These are phyloP conservation scores for Apteryx mantelli DNA, from an alignment of 2,113 vertebrate species.

Conservation along the genomic window DNA sequence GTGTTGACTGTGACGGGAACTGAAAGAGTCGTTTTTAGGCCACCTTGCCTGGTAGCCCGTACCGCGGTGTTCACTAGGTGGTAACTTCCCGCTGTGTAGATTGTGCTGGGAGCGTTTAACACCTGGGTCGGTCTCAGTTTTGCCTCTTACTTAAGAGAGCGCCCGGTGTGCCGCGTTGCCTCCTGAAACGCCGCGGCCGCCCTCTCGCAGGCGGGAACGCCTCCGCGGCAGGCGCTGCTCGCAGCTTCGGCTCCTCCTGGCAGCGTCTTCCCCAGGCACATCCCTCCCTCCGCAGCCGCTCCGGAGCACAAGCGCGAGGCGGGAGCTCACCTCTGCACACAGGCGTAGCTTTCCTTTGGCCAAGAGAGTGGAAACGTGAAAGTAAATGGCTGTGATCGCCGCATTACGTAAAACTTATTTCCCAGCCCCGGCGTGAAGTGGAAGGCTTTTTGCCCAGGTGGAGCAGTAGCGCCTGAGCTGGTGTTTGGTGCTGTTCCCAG, in stretches of 20 bases:
- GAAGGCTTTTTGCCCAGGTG: not conserved
- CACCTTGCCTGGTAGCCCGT: not conserved
- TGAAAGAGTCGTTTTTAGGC: not conserved
- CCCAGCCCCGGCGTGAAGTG: not conserved
- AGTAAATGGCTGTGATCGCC: not conserved
- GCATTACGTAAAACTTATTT: not conserved
- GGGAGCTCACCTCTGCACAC: not conserved
- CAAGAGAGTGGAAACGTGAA: not conserved
- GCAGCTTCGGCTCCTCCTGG: not conserved
- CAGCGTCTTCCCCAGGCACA: too few species aligned
- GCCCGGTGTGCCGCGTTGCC: too few species aligned
- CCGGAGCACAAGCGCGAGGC: too few species aligned
- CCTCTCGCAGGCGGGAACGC: not conserved
- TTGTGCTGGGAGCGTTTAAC: not conserved
- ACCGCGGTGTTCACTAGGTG: not conserved
- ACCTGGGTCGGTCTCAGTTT: not conserved
- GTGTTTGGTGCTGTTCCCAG: not conserved
- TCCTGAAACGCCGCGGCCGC: too few species aligned
- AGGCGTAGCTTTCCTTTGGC: not conserved
- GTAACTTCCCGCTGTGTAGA: not conserved
- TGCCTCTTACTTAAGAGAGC: not conserved
- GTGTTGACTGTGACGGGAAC: not conserved
- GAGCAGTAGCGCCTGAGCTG: not conserved
- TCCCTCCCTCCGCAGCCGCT: not conserved
- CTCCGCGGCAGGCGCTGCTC: too few species aligned